Percentiles rank a stretch among this genome's conserved stretches.
Evolutionary conservation across 2,888 invertebrate genomes (phyloP).

Genomic region (Mantis religiosa): DNA sequence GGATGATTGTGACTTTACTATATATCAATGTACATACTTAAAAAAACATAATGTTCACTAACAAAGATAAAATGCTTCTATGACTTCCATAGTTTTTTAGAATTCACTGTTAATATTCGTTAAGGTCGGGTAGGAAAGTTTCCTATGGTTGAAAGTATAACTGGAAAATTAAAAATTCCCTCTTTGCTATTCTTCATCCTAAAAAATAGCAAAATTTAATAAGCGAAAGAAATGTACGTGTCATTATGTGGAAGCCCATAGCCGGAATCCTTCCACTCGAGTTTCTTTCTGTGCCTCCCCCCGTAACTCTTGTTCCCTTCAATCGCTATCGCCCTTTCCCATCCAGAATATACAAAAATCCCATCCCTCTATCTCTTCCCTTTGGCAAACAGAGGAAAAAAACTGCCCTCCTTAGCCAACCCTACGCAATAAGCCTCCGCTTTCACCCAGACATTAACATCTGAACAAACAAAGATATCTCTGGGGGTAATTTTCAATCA

Average conservation of each 20-base stretch:
- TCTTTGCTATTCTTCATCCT: background rate
- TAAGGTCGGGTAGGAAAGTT: no score
- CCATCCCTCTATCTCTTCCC: background rate
- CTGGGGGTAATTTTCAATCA: slow-evolving; percentile 16
- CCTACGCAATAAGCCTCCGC: background rate
- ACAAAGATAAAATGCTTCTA: no score
- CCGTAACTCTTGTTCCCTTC: background rate
- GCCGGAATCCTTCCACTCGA: background rate
- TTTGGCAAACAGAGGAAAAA: background rate
- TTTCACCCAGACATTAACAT: slow-evolving; percentile 7
- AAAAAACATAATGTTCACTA: no score
- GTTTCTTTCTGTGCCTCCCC: background rate
- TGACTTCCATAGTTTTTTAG: no score
- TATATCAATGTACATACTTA: no score
- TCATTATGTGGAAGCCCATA: background rate
- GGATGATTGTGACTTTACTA: no score
- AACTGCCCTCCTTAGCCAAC: background rate
- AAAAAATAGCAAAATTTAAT: background rate
- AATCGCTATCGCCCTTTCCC: background rate
- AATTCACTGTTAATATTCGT: no score
- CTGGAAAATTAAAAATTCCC: background rate
- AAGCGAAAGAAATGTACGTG: background rate
- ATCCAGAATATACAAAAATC: background rate
- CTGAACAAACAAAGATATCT: slow-evolving; percentile 19
- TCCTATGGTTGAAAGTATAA: no score